Conservation (phyloP, 2,113 vertebrate species). For the Athene cunicularia region DNA sequence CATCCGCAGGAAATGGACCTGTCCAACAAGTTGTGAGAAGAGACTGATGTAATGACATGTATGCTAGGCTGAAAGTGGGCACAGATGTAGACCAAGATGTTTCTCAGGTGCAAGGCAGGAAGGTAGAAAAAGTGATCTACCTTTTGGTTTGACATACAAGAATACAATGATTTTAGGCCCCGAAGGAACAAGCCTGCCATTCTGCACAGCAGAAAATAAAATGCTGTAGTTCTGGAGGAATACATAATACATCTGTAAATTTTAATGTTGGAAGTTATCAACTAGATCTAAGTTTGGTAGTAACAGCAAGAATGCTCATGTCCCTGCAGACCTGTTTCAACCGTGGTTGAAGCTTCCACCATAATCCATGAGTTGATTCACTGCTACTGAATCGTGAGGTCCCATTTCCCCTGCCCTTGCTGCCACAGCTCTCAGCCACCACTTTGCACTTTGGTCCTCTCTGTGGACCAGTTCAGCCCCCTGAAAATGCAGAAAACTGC, state of each 20-base stretch:
- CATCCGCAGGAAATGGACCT: not conserved
- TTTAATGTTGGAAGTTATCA: not conserved
- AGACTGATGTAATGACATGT: not conserved
- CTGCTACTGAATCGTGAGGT: not conserved
- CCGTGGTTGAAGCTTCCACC: not conserved
- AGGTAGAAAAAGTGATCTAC: not conserved
- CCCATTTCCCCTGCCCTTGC: not conserved
- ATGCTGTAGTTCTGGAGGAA: not conserved
- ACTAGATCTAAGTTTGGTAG: not conserved
- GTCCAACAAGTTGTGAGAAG: not conserved
- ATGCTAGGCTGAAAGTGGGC: not conserved
- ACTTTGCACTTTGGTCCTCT: not conserved
- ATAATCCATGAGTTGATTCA: not conserved
- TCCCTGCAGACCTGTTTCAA: not conserved
- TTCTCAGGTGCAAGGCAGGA: not conserved
- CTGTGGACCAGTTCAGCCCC: not conserved
- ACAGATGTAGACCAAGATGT: not conserved
- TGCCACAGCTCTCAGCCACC: not conserved
- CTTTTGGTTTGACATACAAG: not conserved
- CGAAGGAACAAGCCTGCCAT: not conserved
- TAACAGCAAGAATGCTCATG: not conserved
- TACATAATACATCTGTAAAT: not conserved
- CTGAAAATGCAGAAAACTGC: not conserved
- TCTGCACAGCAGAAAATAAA: not conserved
- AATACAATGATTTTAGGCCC: not conserved